phyloP scores from a whole-genome alignment of 2,797 vertebrate genomes.

The Dendrocincla fuliginosa region DNA sequence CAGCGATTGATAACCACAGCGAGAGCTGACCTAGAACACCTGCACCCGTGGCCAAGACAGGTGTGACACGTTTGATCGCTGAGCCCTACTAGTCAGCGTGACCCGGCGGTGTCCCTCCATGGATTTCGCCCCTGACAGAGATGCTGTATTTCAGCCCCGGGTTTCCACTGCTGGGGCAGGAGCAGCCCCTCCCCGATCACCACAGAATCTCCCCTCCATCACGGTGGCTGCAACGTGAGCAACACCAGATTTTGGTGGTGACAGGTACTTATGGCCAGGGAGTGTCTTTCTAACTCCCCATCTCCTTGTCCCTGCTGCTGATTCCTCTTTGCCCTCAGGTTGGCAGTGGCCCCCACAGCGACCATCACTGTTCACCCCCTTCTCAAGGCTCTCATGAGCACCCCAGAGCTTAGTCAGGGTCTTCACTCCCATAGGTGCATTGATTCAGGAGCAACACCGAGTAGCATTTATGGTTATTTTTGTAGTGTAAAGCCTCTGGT shows the following conservation, averaged over 20 bases:
- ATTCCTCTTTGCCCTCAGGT: not conserved
- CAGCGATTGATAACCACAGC: constrained; percentile 98
- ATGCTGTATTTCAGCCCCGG: constrained; percentile 53
- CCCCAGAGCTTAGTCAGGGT: not conserved
- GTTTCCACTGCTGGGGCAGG: not conserved
- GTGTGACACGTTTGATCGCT: constrained; percentile 87
- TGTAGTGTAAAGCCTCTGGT: not conserved
- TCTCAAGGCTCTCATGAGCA: not conserved
- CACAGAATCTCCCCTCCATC: not conserved
- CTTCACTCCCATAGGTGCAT: not conserved
- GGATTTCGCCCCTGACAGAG: constrained; percentile 74
- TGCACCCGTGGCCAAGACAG: constrained; percentile 86
- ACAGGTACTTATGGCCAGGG: not conserved
- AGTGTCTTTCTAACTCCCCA: not conserved
- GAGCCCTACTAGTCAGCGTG: constrained; percentile 82
- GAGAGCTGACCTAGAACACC: constrained; percentile 91
- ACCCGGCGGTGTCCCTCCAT: constrained; percentile 78
- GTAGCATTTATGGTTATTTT: not conserved
- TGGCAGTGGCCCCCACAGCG: not conserved
- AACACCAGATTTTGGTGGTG: not conserved
- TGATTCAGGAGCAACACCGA: not conserved
- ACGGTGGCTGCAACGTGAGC: not conserved
- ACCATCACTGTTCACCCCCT: not conserved
- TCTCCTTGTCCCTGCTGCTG: not conserved
- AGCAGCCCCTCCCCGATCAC: not conserved